Base-by-base conservation (phyloP, 2,888 invertebrate species). In the Cacoxenus indagator region DNA sequence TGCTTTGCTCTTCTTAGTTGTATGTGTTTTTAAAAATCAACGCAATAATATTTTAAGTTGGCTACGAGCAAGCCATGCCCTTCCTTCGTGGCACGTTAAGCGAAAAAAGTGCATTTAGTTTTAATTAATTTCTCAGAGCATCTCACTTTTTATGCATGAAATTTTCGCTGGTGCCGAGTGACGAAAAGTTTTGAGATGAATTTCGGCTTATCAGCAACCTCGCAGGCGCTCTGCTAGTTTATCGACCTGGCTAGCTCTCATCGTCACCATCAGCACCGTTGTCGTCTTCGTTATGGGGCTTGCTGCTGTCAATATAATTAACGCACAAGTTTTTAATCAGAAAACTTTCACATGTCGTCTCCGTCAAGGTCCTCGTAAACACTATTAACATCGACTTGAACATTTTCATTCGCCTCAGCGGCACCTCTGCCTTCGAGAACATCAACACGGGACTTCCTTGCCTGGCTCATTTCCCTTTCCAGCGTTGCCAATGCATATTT, bases 281-380 rank as follows among this genome's bases (percentile, higher is more conserved):
- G 14, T 14, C 22, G 68, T 57, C 55, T 14, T 4, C 57, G 22
- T 54, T 71, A 22, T 27, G 69, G 71, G 68, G 69, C n/a, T n/a
- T n/a, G n/a, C n/a, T n/a, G 71, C 54, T 77, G 83, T 77, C 83
- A 81, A 80, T 81, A 81, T 83, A 83, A 80, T 80, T 79, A 79
- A 81, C 59, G 73, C 80, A 80, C 68, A 51, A 73, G 73, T 74
- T 83, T 80, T 80, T 81, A 80, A 83, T 81, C 82, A 81, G 64
- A 75, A 77, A 81, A 80, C 69, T 81, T 74, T 77, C 68, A 64
- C 73, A 24, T 69, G 71, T 65, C 69, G 51, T 67, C 64, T 59
- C 19, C 46, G 51, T 14, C 17, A 19, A 14, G 8, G 22, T 8
- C 26, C 14, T 59, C 61, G 17, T 24, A 67, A 48, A 3, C 48